Evolutionary conservation across 37 sponge, comb jelly and placozoan species (phyloP).

Genomic region (Hexactinellida sp.): DNA sequence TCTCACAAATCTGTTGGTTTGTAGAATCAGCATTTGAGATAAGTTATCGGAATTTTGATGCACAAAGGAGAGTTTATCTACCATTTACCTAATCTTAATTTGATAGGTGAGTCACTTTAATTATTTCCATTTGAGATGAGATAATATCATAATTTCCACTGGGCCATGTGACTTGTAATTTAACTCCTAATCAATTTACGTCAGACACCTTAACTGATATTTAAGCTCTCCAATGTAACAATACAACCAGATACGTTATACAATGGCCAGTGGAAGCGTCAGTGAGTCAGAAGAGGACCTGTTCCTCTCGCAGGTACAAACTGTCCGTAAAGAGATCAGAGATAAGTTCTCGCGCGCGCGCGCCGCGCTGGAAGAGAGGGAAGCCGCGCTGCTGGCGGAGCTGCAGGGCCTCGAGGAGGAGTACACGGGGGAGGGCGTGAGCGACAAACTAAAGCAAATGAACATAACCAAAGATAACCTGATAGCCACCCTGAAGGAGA

Average conservation of each 20-base stretch:
- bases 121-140: too few species aligned
- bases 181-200: too few species aligned
- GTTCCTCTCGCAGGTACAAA: not conserved
- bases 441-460: not conserved
- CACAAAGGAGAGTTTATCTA: too few species aligned
- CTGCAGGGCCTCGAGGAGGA: not conserved
- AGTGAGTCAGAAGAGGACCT: not conserved
- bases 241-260: not conserved
- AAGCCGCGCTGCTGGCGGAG: not conserved
- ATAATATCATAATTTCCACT: too few species aligned
- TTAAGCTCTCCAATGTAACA: too few species aligned
- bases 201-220: too few species aligned
- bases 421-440: not conserved
- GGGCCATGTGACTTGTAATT: too few species aligned
- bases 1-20: too few species aligned
- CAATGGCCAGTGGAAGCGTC: not conserved
- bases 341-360: not conserved
- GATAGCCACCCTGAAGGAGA: not conserved
- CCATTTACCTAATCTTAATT: too few species aligned
- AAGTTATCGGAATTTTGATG: too few species aligned
- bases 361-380: not conserved
- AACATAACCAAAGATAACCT: not conserved
- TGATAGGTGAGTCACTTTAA: too few species aligned
- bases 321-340: not conserved
- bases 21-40: too few species aligned